phyloP scores from a whole-genome alignment of 2,797 vertebrate genomes.

The Periophthalmus magnuspinnatus region DNA sequence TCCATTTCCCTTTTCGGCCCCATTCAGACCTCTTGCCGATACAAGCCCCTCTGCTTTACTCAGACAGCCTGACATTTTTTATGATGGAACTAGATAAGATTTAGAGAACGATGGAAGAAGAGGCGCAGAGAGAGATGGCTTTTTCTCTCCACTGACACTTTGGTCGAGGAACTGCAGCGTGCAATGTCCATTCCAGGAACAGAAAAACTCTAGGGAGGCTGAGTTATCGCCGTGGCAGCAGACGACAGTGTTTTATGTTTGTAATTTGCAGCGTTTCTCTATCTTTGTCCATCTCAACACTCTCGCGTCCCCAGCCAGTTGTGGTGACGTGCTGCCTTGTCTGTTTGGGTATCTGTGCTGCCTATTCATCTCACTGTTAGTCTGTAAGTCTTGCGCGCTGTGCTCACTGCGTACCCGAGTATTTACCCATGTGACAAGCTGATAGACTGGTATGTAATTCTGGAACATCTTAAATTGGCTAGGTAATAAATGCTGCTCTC shows the following conservation, averaged over 20 bases:
- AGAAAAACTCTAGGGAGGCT: conserved; percentile 53
- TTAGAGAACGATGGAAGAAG: conserved; percentile 63
- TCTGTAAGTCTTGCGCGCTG: conserved; percentile 29
- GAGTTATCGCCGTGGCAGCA: conserved; percentile 63
- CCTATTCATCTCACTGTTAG: conserved; percentile 32
- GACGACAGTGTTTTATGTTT: conserved; percentile 44
- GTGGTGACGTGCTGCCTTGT: conserved; percentile 30
- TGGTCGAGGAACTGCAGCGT: conserved; percentile 46
- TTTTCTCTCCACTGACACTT: conserved; percentile 43
- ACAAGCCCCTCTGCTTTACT: conserved; percentile 56
- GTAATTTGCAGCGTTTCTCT: conserved; percentile 55
- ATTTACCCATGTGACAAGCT: conserved; percentile 27
- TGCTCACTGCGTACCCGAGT: conserved; percentile 21
- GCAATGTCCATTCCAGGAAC: conserved; percentile 66
- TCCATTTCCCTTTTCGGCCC: conserved; percentile 51
- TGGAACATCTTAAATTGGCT: conserved; percentile 15
- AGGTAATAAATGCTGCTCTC: conserved; percentile 19
- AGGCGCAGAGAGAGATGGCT: conserved; percentile 54
- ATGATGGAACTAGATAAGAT: conserved; percentile 68
- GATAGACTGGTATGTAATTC: conserved; percentile 28
- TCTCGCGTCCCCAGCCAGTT: conserved; percentile 34
- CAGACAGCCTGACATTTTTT: conserved; percentile 64
- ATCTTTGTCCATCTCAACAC: conserved; percentile 36
- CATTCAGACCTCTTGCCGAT: conserved; percentile 47
- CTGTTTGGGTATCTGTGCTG: conserved; percentile 33